Percentiles rank a stretch among this genome's conserved stretches.
These are phyloP conservation scores for Pocillopora meandrina DNA, from an alignment of 92 coral and sea anemone species.

Conservation along the genomic window DNA sequence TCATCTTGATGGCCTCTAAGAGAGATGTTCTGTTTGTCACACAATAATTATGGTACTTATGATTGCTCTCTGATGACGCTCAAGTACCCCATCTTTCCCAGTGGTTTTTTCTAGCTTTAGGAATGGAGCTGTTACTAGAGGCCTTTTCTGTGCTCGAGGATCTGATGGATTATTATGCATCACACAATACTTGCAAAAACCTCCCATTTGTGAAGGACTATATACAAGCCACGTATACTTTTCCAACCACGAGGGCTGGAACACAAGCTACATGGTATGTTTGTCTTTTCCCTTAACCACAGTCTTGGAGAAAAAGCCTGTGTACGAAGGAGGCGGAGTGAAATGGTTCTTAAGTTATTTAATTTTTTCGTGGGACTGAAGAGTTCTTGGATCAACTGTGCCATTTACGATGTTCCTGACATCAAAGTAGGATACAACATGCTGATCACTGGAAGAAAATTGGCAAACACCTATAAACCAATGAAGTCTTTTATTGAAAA, in stretches of 20 bases:
- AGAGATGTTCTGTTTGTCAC: conserved; percentile 35
- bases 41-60: conserved; percentile 29
- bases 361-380: conserved; percentile 29
- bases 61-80: conserved; percentile 33
- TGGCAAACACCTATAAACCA: conserved; percentile 38
- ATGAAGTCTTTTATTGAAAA: conserved; percentile 19
- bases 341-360: conserved; percentile 27
- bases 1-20: conserved; percentile 32
- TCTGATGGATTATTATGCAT: conserved; percentile 21
- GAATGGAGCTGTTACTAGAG: conserved; percentile 32
- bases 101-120: conserved; percentile 29
- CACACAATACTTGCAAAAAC: conserved; percentile 33
- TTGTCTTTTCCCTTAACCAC: conserved; percentile 17
- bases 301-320: conserved; percentile 14
- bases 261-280: conserved; percentile 16
- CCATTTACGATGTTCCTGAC: conserved; percentile 41
- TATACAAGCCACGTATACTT: conserved; percentile 34
- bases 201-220: conserved; percentile 36
- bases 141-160: conserved; percentile 24
- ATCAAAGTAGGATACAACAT: conserved; percentile 27
- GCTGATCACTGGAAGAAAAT: conserved; percentile 45
- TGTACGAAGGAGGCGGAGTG: conserved; percentile 15
- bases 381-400: conserved; percentile 32
- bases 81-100: conserved; percentile 30
- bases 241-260: conserved; percentile 28